Evolutionary conservation across 2,888 invertebrate species (phyloP).

Genomic region (Eledona agricola): DNA sequence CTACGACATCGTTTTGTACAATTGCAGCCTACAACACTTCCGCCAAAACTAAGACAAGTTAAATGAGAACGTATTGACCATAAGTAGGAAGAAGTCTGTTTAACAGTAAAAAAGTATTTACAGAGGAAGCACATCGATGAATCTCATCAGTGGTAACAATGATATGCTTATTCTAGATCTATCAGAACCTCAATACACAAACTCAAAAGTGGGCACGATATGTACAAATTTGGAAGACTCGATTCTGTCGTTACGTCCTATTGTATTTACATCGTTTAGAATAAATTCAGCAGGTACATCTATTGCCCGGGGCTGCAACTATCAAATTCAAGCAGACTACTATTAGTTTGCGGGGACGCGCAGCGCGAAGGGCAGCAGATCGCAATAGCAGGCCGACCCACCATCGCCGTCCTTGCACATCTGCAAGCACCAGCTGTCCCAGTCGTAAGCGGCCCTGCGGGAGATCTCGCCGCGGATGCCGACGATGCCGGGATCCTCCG

Average conservation of each 20-base stretch:
- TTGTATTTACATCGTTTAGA: conserved; percentile 41
- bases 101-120: conserved; percentile 41
- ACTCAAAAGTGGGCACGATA: conserved; percentile 27
- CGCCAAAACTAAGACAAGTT: conserved; percentile 36
- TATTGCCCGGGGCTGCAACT: conserved; percentile 31
- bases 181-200: conserved; percentile 36
- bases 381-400: conserved; percentile 80
- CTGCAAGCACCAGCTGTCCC: conserved; percentile 72
- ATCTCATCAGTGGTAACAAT: conserved; percentile 43
- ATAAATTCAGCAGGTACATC: conserved; percentile 45
- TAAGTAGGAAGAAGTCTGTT: conserved; percentile 61
- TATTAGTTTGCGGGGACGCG: not conserved
- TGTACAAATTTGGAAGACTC: conserved; percentile 55
- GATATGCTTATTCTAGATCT: conserved; percentile 58
- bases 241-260: conserved; percentile 52
- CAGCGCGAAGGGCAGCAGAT: conserved; percentile 68
- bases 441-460: conserved; percentile 60
- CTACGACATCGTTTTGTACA: conserved; percentile 42
- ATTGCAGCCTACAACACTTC: conserved; percentile 40
- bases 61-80: conserved; percentile 60
- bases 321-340: conserved; percentile 9
- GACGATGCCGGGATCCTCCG: conserved; percentile 33
- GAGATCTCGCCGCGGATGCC: conserved; percentile 14
- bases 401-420: conserved; percentile 76
- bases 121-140: conserved; percentile 35